Conservation (phyloP, 2,797 vertebrate genomes). For the Acanthurus tractus region DNA sequence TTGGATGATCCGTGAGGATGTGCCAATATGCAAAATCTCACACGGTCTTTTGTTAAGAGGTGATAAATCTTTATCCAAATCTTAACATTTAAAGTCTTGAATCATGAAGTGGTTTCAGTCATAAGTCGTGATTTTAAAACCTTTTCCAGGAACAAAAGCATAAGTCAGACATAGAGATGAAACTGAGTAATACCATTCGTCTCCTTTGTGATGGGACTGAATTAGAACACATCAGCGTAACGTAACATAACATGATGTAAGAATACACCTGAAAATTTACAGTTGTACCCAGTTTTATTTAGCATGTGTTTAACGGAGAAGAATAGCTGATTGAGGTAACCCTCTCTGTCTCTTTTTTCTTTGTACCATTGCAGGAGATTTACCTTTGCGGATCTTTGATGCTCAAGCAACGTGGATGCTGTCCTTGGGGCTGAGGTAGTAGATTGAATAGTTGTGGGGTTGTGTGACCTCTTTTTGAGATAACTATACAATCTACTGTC, state of each 20-base stretch:
- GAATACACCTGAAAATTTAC: not conserved
- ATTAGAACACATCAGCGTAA: constrained; percentile 10
- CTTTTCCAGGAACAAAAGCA: constrained; percentile 38
- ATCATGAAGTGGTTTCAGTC: constrained; percentile 37
- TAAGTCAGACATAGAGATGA: constrained; percentile 37
- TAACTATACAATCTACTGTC: constrained; percentile 98
- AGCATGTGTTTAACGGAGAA: constrained; percentile 28
- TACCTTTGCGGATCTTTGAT: constrained; percentile 54
- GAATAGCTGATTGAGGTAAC: constrained; percentile 43
- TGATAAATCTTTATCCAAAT: constrained; percentile 39
- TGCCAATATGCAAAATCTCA: constrained; percentile 42
- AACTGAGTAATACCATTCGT: constrained; percentile 12
- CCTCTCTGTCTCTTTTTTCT: constrained; percentile 55
- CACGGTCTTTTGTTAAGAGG: constrained; percentile 40
- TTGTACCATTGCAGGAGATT: constrained; percentile 64
- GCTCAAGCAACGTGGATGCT: constrained; percentile 81
- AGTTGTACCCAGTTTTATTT: not conserved
- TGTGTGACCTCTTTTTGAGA: constrained; percentile 88
- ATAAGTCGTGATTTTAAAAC: constrained; percentile 45
- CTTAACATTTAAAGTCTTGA: constrained; percentile 40
- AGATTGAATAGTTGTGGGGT: constrained; percentile 97
- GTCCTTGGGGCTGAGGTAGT: constrained; percentile 97
- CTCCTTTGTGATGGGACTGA: constrained; percentile 5
- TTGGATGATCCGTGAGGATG: constrained; percentile 17
- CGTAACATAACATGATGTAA: not conserved